Base-by-base conservation (phyloP, 2,888 invertebrate species). In the Geotrupes spiniger region DNA sequence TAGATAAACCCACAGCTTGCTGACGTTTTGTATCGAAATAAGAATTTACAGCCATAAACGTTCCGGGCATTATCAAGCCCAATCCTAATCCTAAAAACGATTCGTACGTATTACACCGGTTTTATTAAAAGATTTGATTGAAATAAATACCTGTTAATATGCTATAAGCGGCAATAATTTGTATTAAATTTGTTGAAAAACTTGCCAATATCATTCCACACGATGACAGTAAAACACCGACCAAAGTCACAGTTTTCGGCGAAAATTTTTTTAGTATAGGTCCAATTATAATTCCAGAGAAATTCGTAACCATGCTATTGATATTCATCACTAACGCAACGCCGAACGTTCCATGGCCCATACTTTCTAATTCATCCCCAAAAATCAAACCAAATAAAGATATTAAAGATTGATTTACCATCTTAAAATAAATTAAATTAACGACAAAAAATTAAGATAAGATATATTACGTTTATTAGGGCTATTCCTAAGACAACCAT, bases 1-100 rank as follows among this genome's bases (percentile, higher is more conserved):
- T 79, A 37, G 87, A 82, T 21, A 87, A 73, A 1, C 87, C 87
- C 44, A 87, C 85, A n/a, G 88, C 88, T 29, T 83, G 78, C 51
- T 84, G 84, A 58, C 85, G 82, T 64, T 76, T 80, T 46, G 76
- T 74, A 48, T 76, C 80, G 64, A 88, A 89, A 69, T 87, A 88
- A 15, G 82, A 78, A 66, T 84, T 85, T 51, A 87, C 81, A 21
- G 84, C 82, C 61, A 87, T 80, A 68, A 87, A 86, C 21, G 84
- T 80, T 2, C 85, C 80, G 36, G 86, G 84, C 53, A 84, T 81
- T 54, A 87, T 82, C 50, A 88, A 76, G 17, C 87, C 87, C 54
- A 86, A 74, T 25, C 87, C 87, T 46, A 84, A 65, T 59, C 84
- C 84, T 85, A 66, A 27, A 39, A 40, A 38, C 36, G 6, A 4